Evolutionary conservation across 2,888 invertebrate species (phyloP).

Genomic region (Spatulosminthurus flaviceps): DNA sequence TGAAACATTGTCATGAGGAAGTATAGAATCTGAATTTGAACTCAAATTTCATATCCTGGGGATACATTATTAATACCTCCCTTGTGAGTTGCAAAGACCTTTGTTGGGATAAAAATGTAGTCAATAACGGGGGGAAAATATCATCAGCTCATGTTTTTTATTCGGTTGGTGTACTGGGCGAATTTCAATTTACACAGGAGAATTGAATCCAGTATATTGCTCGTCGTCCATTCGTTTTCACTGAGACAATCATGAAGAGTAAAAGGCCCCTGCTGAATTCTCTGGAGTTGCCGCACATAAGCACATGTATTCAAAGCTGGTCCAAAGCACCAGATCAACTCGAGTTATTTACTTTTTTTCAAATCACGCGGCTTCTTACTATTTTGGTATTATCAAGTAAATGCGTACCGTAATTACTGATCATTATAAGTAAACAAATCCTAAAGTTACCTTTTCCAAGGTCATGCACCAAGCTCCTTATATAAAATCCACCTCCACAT

Average conservation of each 20-base stretch:
- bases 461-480: conserved; percentile 60
- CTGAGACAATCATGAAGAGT: conserved; percentile 59
- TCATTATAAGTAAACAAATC: conserved; percentile 15
- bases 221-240: conserved; percentile 56
- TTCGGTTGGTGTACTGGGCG: conserved; percentile 52
- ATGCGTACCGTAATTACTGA: not conserved
- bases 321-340: conserved; percentile 27
- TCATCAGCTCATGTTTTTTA: not conserved
- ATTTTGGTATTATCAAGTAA: not conserved
- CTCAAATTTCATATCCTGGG: too few relatives aligned
- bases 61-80: too few relatives aligned
- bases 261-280: conserved; percentile 62
- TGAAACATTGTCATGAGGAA: too few relatives aligned
- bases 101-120: too few relatives aligned
- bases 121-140: too few relatives aligned
- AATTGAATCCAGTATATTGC: conserved; percentile 58
- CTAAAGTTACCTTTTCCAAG: conserved; percentile 55
- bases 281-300: conserved; percentile 58
- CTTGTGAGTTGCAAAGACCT: too few relatives aligned
- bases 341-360: not conserved
- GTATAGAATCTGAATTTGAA: too few relatives aligned
- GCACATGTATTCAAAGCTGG: conserved; percentile 60
- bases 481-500: conserved; percentile 61
- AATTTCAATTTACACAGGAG: conserved; percentile 59
- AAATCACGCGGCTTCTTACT: not conserved